Conservation (phyloP, 1,140 invertebrate genomes). For the Diachasma alloeum region DNA sequence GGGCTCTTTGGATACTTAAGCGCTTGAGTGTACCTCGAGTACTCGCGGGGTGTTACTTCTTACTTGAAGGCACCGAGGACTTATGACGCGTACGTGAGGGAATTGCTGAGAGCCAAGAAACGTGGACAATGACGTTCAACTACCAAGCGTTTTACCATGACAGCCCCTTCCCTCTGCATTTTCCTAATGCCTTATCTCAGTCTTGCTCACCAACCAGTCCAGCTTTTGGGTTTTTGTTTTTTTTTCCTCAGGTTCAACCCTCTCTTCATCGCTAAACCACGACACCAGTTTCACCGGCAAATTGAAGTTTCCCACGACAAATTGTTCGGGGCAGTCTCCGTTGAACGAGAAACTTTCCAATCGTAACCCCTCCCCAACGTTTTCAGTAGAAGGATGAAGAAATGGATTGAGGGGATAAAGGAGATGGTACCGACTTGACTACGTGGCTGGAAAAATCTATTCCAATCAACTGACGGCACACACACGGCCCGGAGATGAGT, state of each 20-base stretch:
- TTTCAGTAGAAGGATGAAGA: conserved; percentile 6
- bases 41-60: conserved; percentile 43
- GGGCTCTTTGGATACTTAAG: conserved; percentile 37
- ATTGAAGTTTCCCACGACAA: conserved; percentile 46
- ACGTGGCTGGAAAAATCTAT: conserved; percentile 11
- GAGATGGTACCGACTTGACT: neutral
- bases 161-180: neutral
- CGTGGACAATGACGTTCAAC: conserved; percentile 3
- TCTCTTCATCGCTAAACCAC: conserved; percentile 17
- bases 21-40: conserved; percentile 37
- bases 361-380: conserved; percentile 4
- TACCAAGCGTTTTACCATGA: conserved; percentile 9
- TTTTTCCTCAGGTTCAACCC: conserved; percentile 7
- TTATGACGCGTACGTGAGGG: conserved; percentile 54
- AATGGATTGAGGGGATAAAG: neutral
- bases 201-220: neutral
- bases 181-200: conserved; percentile 18
- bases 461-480: conserved; percentile 5
- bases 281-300: conserved; percentile 33
- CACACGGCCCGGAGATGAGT: neutral
- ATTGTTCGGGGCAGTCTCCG: conserved; percentile 24
- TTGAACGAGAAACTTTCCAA: conserved; percentile 31
- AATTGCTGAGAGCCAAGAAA: conserved; percentile 42
- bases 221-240: neutral
- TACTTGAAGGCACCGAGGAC: conserved; percentile 49